Percentiles rank a stretch among this genome's conserved stretches.
These are phyloP conservation scores for Arctia plantaginis DNA, from an alignment of 2,888 invertebrate genomes.

Conservation along the genomic window DNA sequence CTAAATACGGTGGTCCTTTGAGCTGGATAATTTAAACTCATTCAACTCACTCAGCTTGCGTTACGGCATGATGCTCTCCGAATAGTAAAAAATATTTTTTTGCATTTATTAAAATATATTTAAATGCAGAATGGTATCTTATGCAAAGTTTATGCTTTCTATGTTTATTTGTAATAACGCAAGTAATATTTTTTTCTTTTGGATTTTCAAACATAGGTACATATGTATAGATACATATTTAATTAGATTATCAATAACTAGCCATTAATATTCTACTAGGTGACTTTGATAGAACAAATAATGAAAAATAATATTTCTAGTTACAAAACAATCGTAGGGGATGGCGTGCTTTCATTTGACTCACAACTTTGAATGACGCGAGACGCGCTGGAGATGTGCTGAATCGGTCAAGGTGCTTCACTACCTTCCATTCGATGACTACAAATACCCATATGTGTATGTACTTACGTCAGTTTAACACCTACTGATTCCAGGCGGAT, in stretches of 20 bases:
- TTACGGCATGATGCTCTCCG: too few species aligned
- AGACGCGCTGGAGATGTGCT: slow-evolving; percentile 64
- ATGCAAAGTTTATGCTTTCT: too few species aligned
- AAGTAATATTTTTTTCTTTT: neutral
- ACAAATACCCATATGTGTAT: slow-evolving; percentile 40
- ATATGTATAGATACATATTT: neutral
- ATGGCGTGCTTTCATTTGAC: slow-evolving; percentile 74
- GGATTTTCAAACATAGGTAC: neutral
- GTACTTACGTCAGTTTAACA: slow-evolving; percentile 1
- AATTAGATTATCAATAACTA: neutral
- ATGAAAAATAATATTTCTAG: neutral
- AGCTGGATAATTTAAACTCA: neutral
- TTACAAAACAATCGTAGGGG: slow-evolving; percentile 57
- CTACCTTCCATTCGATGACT: slow-evolving; percentile 44
- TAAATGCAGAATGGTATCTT: too few species aligned
- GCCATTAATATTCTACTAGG: neutral
- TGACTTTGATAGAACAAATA: neutral
- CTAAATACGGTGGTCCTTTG: neutral
- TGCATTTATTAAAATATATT: too few species aligned
- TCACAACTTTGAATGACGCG: slow-evolving; percentile 72
- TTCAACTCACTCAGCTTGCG: too few species aligned
- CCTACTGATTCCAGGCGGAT: slow-evolving; percentile 3
- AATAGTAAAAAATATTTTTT: too few species aligned
- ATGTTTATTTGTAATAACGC: too few species aligned
- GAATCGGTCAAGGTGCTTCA: slow-evolving; percentile 78